A percentile compares a stretch with the other conserved stretches of the same genome.
Evolutionary conservation across 2,797 vertebrate genomes (phyloP).

Genomic region (Fistularia commersonii): DNA sequence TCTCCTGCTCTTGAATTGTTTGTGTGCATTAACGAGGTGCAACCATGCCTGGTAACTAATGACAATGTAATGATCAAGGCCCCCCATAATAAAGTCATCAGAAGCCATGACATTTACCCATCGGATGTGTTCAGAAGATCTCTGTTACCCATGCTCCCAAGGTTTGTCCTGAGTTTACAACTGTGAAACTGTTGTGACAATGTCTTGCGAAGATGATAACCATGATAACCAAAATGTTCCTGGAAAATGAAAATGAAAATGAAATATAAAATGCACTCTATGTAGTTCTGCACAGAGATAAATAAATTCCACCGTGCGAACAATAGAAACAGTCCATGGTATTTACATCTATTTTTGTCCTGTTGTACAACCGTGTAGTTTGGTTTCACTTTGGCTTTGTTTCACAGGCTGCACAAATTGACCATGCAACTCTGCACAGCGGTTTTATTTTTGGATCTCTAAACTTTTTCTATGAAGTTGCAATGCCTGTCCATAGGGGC

Average conservation of each 20-base stretch:
- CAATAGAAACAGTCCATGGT: too few species aligned
- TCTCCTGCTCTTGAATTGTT: slow-evolving; percentile 92
- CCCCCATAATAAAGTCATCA: slow-evolving; percentile 66
- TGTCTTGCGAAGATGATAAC: neutral
- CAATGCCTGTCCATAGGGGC: slow-evolving; percentile 46
- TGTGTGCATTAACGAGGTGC: slow-evolving; percentile 90
- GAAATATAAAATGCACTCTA: too few species aligned
- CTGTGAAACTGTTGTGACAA: neutral
- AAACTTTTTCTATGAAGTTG: slow-evolving; percentile 66
- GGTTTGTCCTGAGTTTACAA: slow-evolving; percentile 27
- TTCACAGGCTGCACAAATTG: slow-evolving; percentile 31
- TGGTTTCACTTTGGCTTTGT: neutral
- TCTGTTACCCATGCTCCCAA: slow-evolving; percentile 37
- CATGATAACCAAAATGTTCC: too few species aligned
- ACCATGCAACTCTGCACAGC: slow-evolving; percentile 23
- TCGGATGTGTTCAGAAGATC: slow-evolving; percentile 31
- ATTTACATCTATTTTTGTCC: too few species aligned
- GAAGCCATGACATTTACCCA: slow-evolving; percentile 61
- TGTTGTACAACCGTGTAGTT: too few species aligned
- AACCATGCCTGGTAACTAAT: slow-evolving; percentile 91
- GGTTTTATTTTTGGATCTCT: slow-evolving; percentile 56
- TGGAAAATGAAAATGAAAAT: too few species aligned
- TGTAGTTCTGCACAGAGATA: too few species aligned
- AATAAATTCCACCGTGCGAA: too few species aligned
- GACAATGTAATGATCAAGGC: slow-evolving; percentile 86